These are phyloP conservation scores for Struthio camelus DNA, from an alignment of 2,113 vertebrate genomes.

Conservation along the genomic window DNA sequence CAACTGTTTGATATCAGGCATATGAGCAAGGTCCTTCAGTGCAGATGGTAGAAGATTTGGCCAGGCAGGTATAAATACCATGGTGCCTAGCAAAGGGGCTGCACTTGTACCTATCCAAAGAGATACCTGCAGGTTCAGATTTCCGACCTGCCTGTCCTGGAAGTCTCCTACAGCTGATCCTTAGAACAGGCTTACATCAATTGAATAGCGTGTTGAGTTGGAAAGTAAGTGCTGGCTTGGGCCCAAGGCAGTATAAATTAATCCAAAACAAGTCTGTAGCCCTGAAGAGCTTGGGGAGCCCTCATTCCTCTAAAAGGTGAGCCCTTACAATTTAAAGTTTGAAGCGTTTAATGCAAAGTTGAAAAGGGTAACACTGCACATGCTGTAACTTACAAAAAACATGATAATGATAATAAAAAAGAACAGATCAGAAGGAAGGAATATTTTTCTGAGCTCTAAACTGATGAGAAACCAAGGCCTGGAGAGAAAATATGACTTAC, in stretches of 20 bases:
- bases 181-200: not conserved
- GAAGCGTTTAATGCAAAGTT: not conserved
- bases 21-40: too few relatives aligned
- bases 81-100: not conserved
- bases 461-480: not conserved
- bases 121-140: not conserved
- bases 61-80: fast-evolving
- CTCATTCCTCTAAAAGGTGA: not conserved
- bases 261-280: not conserved
- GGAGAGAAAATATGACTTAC: not conserved
- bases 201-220: not conserved
- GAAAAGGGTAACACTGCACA: not conserved
- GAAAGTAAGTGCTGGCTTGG: not conserved
- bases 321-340: not conserved
- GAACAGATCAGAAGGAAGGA: not conserved
- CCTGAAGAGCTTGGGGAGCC: not conserved
- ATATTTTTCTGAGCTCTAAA: not conserved
- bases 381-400: not conserved
- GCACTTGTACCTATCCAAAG: not conserved
- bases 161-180: fast-evolving
- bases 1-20: not conserved
- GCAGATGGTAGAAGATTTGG: fast-evolving
- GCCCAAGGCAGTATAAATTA: not conserved
- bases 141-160: not conserved
- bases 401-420: not conserved